Conservation (phyloP, 2,888 invertebrate genomes). For the Phyllotreta cruciferae region DNA sequence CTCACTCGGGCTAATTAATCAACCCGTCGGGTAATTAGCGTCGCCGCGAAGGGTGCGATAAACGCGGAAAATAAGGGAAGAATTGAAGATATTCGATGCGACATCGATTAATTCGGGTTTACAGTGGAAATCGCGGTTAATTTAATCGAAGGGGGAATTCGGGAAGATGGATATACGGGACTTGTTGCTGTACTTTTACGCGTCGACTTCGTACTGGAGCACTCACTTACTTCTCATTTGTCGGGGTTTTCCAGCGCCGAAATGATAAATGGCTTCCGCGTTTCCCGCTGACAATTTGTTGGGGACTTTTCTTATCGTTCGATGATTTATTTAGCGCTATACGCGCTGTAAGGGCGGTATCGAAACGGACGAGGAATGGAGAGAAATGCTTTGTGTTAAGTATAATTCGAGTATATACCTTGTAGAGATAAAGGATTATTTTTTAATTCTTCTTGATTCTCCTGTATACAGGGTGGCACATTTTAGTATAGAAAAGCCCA, state of each 20-base stretch:
- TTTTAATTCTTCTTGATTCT: too few relatives aligned
- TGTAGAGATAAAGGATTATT: too few relatives aligned
- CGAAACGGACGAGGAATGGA: not conserved
- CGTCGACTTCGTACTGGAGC: constrained; percentile 14
- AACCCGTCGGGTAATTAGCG: too few relatives aligned
- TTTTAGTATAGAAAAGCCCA: too few relatives aligned
- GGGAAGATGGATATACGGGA: constrained; percentile 16
- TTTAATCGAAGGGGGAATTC: constrained; percentile 4
- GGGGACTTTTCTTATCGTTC: constrained; percentile 8
- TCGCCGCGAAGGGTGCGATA: too few relatives aligned
- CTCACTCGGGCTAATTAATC: too few relatives aligned
- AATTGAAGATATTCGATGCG: too few relatives aligned
- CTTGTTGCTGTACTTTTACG: constrained; percentile 22
- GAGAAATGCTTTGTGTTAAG: not conserved
- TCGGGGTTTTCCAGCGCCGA: constrained; percentile 22
- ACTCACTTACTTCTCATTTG: constrained; percentile 26
- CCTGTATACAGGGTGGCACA: too few relatives aligned
- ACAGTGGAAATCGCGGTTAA: too few relatives aligned
- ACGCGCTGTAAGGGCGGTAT: not conserved
- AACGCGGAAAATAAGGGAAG: too few relatives aligned
- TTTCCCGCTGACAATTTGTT: constrained; percentile 27
- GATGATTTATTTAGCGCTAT: constrained; percentile 17
- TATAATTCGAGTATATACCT: too few relatives aligned
- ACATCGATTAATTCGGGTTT: too few relatives aligned
- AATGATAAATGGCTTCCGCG: constrained; percentile 24